Evolutionary conservation across 2,797 vertebrate species (phyloP), one percentile per base, ranked within the genome.

Genomic region (Mergus octosetaceus): DNA sequence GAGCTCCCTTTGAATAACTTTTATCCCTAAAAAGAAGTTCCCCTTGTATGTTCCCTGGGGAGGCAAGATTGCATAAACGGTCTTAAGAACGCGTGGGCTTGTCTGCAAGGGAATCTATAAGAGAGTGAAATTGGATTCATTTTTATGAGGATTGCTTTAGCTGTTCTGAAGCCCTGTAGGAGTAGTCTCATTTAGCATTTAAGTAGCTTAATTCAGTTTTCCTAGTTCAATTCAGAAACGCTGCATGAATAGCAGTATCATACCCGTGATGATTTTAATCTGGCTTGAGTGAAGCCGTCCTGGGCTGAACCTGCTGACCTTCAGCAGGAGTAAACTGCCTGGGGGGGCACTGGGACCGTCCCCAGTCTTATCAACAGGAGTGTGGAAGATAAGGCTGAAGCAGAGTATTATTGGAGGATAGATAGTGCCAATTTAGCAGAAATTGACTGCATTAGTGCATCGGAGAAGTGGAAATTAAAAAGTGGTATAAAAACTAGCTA

Each of bases 181-280:
- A 85, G 76, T 80, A 90, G 61, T 69, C 45, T 76, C 27, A 61
- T 94, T 85, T 93, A 76, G 74, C 86, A 70, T 81, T 88, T 83
- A 87, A 89, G 82, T 71, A 43, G n/a, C 66, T 93, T 91, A 92
- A 95, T 96, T 93, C 80, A 18, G 66, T 89, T 96, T 88, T 85
- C 81, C 90, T 74, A 64, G 84, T 92, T 92, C 90, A 38, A 65
- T 92, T 94, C 90, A 83, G 82, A 74, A 92, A 41, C 32, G 6
- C 25, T 36, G 15, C 34, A 30, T 73, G 75, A 87, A 65, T 58
- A 83, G 49, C 30, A 72, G 85, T 89, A 25, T 87, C 68, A 15
- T 57, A 87, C 75, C 77, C 85, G 54, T 56, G 75, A 56, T n/a
- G 53, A 2, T 60, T 85, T 68, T 71, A 87, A 62, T 87, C 30